Evolutionary conservation across 2,797 vertebrate genomes (phyloP), one percentile per base, ranked within the genome.

Genomic region (Parambassis ranga): DNA sequence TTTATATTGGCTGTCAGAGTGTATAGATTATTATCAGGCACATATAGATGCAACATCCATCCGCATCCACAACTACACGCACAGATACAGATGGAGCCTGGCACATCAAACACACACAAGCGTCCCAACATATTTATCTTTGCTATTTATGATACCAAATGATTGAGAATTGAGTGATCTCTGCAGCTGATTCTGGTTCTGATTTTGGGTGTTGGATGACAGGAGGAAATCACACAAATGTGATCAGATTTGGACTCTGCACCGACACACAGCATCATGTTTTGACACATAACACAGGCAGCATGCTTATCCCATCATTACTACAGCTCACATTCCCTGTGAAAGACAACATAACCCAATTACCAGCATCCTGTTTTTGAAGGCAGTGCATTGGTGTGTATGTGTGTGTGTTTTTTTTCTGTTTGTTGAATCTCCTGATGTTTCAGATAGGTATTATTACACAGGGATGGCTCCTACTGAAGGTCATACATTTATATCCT

Each of bases 1-100:
- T 88, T 90, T 87, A 90, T 91, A 90, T 87, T 89, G 85, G 69
- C 77, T 90, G 90, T 86, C 87, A 30, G 64, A 79, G 71, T 81
- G 70, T 79, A 82, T 43, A 86, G 88, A 91, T 87, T 56, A 22
- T 9, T 82, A 90, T 91, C 88, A 18, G 51, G 31, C 35, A 66
- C 57, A 82, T 85, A 87, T 77, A 84, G 79, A 85, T 80, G 74
- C 65, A 76, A 66, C 79, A 62, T 42, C 67, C 70, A 62, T 71
- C 51, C 43, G 52, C 86, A 53, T 32, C 19, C 43, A 44, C 48
- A 47, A 41, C 53, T 19, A 24, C 53, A 49, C 16, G 18, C 35
- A 7, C 19, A 48, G 19, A 65, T 20, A 63, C 50, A 64, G 50
- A 71, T 47, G 66, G 13, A 58, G 44, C 74, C 37, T 27, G 42